phyloP scores from a whole-genome alignment of 1,140 invertebrate genomes.

The Drosophila asahinai region DNA sequence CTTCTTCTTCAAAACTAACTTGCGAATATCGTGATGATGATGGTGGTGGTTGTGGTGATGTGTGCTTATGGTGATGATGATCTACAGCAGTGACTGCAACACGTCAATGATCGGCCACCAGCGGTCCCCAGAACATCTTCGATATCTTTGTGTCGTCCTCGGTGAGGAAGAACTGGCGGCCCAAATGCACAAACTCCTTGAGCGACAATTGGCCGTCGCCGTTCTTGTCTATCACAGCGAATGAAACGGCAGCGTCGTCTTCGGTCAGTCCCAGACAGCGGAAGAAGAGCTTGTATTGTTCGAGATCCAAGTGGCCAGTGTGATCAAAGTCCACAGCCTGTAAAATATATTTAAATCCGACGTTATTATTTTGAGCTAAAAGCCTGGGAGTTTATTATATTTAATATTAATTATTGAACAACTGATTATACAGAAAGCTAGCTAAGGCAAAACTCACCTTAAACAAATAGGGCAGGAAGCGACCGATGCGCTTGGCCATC shows the following conservation, averaged over 20 bases:
- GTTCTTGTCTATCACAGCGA: slow-evolving; percentile 91
- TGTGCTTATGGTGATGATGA: slow-evolving; percentile 27
- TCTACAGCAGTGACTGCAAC: slow-evolving; percentile 80
- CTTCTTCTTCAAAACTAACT: neutral
- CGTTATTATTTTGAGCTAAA: too few species aligned
- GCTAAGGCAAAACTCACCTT: slow-evolving; percentile 86
- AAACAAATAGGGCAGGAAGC: slow-evolving; percentile 92
- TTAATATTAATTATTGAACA: too few species aligned
- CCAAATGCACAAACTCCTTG: slow-evolving; percentile 92
- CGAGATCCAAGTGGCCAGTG: slow-evolving; percentile 91
- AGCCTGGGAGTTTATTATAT: too few species aligned
- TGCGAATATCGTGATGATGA: slow-evolving; percentile 12
- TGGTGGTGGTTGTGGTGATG: slow-evolving; percentile 19
- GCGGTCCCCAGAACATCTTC: slow-evolving; percentile 94
- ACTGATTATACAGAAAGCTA: too few species aligned
- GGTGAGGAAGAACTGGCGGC: slow-evolving; percentile 91
- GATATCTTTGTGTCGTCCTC: slow-evolving; percentile 91
- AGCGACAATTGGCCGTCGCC: slow-evolving; percentile 90
- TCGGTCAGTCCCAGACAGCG: slow-evolving; percentile 90
- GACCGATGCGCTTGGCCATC: slow-evolving; percentile 90
- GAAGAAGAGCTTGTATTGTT: slow-evolving; percentile 94
- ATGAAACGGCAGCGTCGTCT: slow-evolving; percentile 91
- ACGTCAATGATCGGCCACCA: slow-evolving; percentile 85
- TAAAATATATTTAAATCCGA: neutral
- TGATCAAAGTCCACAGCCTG: slow-evolving; percentile 93